These are phyloP conservation scores for Eilema sororculum DNA, from an alignment of 2,888 invertebrate genomes.

Conservation along the genomic window DNA sequence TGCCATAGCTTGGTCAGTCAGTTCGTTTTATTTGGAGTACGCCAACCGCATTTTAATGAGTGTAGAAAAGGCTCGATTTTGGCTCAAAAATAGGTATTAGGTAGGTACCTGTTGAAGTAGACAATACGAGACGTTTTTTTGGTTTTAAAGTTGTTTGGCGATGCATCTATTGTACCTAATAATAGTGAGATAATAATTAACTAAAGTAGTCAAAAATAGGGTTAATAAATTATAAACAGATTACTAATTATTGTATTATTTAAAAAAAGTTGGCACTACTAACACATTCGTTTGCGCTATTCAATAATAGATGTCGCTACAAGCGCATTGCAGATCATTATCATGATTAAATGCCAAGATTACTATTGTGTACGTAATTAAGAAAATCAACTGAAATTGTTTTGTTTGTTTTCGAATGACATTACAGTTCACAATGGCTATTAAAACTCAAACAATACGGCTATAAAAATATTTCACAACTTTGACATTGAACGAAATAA, in stretches of 20 bases:
- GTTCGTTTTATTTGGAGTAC: slow-evolving; percentile 73
- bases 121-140: not conserved
- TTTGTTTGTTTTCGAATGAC: slow-evolving; percentile 7
- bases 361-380: slow-evolving; percentile 31
- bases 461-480: slow-evolving; percentile 24
- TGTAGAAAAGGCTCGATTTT: slow-evolving; percentile 34
- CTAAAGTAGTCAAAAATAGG: not conserved
- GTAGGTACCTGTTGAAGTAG: slow-evolving; percentile 49
- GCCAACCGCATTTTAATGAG: slow-evolving; percentile 78
- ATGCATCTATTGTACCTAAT: not conserved
- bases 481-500: slow-evolving; percentile 17
- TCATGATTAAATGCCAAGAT: slow-evolving; percentile 31
- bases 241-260: no score
- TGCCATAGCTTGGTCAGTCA: slow-evolving; percentile 68
- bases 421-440: slow-evolving; percentile 16
- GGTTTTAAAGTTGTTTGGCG: not conserved
- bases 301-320: slow-evolving; percentile 55
- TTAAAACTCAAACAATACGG: slow-evolving; percentile 33
- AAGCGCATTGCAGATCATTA: slow-evolving; percentile 45
- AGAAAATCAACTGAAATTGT: slow-evolving; percentile 13
- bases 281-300: slow-evolving; percentile 16
- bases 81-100: slow-evolving; percentile 18
- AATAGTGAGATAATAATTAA: not conserved
- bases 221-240: no score
- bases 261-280: not conserved